Percentiles rank a stretch among this genome's conserved stretches.
phyloP scores from a whole-genome alignment of 2,113 vertebrate genomes.

The Macaca nemestrina region DNA sequence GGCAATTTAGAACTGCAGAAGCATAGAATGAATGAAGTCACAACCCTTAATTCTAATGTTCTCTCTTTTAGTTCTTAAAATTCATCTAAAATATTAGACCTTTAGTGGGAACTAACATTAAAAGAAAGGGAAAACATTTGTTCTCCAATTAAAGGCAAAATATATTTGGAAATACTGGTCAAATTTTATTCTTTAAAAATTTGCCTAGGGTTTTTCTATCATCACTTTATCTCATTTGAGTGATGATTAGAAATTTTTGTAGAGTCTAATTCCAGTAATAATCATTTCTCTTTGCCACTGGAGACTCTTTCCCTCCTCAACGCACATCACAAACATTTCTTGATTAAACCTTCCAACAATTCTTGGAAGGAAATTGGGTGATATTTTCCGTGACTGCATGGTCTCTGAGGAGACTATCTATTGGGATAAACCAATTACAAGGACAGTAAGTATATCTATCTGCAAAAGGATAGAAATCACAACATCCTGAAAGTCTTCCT shows the following conservation, averaged over 20 bases:
- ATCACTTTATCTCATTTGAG: slow-evolving; percentile 33
- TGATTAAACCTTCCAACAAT: slow-evolving; percentile 72
- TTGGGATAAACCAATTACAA: slow-evolving; percentile 71
- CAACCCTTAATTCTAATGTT: slow-evolving; percentile 58
- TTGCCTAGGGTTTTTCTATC: slow-evolving; percentile 32
- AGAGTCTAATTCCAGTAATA: slow-evolving; percentile 67
- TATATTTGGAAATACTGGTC: not conserved
- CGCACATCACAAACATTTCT: slow-evolving; percentile 62
- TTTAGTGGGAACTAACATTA: slow-evolving; percentile 9
- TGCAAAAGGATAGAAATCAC: slow-evolving; percentile 51
- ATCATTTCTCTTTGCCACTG: slow-evolving; percentile 54
- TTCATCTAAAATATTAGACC: slow-evolving; percentile 54
- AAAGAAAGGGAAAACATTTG: not conserved
- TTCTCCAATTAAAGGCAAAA: slow-evolving; percentile 40
- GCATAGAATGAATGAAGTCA: slow-evolving; percentile 59
- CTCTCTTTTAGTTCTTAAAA: slow-evolving; percentile 30
- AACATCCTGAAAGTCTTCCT: slow-evolving; percentile 52
- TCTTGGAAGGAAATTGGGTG: slow-evolving; percentile 70
- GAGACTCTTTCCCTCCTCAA: slow-evolving; percentile 41
- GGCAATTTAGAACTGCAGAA: slow-evolving; percentile 66
- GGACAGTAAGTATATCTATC: slow-evolving; percentile 59
- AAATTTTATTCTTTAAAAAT: slow-evolving; percentile 47
- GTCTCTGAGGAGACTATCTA: slow-evolving; percentile 67
- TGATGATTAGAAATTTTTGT: slow-evolving; percentile 50
- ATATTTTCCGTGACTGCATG: slow-evolving; percentile 64